Evolutionary conservation across 2,888 invertebrate species (phyloP), one percentile per base, ranked within the genome.

Genomic region (Plebejus melissa): DNA sequence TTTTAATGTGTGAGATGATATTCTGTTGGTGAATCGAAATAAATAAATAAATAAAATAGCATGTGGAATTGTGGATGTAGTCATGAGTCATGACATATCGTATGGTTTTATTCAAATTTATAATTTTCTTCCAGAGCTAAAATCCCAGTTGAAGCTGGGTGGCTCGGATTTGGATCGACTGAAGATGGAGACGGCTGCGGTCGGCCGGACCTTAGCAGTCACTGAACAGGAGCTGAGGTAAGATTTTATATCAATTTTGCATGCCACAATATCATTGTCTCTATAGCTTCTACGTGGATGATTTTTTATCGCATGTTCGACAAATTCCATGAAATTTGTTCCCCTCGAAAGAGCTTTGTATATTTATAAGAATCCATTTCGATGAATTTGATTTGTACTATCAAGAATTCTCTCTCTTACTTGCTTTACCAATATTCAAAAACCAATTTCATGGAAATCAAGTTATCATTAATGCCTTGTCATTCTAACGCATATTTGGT

Each of bases 201-300:
- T 90, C 71, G 92, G 91, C 1, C 82, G 93, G 13, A 92, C 93
- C 0, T 78, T 93, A 1, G 91, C 88, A 0, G 91, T 93, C 65
- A 92, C 93, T 0, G 93, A 93, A 77, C 90, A 93, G 76, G 93
- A 93, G 79, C 78, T 93, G 11, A 93, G 90, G 93, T 93, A 70
- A 85, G 85, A 74, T 46, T 74, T 50, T 36, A 46, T 36, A 57
- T 77, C 74, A 32, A 60, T 74, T 50, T 76, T 76, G 76, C 28
- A 11, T 69, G 22, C 28, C 28, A 4, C 60, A 58, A 22, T n/a
- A 58, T 54, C 16, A 54, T 54, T 13, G 16, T 54, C 58, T 7
- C 58, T 28, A 11, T 60, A 60, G 28, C 2, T 57, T 50, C 4
- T 16, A 58, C 72, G 5, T 72, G 16, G 72, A 72, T 50, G 54